phyloP scores from a whole-genome alignment of 2,888 invertebrate genomes.

The Balanococcus diminutus region DNA sequence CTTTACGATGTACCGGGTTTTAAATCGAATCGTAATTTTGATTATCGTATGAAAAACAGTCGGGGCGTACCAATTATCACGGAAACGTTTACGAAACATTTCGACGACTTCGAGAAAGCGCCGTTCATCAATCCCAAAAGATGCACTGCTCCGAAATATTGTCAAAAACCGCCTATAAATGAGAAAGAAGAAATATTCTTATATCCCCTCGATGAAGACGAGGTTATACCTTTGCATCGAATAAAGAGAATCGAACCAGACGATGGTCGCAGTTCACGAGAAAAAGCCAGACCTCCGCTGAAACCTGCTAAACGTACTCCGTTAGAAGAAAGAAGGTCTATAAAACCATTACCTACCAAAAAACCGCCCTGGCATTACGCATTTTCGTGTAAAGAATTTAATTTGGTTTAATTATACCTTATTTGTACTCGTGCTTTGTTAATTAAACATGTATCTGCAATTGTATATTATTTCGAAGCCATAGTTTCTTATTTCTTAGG shows the following conservation, averaged over 20 bases:
- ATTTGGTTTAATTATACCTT: background rate
- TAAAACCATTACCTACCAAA: background rate
- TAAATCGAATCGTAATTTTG: background rate
- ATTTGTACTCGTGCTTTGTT: too few relatives aligned
- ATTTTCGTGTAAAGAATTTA: background rate
- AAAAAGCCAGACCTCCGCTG: slow-evolving; percentile 31
- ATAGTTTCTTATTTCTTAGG: too few relatives aligned
- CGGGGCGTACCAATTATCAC: slow-evolving; percentile 10
- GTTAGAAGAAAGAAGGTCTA: background rate
- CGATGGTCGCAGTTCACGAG: background rate
- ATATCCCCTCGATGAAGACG: slow-evolving; percentile 31
- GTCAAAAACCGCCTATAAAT: background rate
- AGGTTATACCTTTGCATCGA: background rate
- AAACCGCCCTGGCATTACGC: slow-evolving; percentile 27
- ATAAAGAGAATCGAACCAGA: background rate
- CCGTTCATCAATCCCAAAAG: background rate
- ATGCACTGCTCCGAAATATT: background rate
- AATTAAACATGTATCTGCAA: too few relatives aligned
- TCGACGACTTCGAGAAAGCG: slow-evolving; percentile 1
- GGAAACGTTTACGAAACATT: background rate
- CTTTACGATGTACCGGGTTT: background rate
- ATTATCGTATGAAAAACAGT: background rate
- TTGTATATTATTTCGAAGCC: too few relatives aligned
- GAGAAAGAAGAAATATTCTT: background rate
- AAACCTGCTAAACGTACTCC: slow-evolving; percentile 16